phyloP scores from a whole-genome alignment of 2,888 invertebrate genomes.

The Digitonthophagus gazella region DNA sequence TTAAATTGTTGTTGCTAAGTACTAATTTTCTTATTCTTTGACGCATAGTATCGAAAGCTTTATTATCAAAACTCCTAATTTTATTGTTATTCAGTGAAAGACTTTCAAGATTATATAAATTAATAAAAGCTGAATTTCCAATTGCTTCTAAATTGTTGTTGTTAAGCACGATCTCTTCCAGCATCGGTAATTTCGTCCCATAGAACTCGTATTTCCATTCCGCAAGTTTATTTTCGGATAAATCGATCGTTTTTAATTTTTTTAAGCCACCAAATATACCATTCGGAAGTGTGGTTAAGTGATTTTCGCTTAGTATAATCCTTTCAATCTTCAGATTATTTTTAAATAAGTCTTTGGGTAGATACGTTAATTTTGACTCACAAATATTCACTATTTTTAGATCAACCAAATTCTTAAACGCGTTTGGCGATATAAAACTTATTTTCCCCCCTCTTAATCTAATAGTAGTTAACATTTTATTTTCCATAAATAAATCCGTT shows the following conservation, averaged over 20 bases:
- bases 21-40: conserved; percentile 5
- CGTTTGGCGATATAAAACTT: conserved; percentile 1
- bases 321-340: conserved; percentile 12
- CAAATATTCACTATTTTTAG: background rate
- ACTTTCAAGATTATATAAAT: conserved; percentile 19
- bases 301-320: conserved; percentile 26
- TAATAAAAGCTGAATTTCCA: background rate
- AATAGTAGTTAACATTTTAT: conserved; percentile 46
- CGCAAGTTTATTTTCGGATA: conserved; percentile 21
- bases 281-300: conserved; percentile 14
- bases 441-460: conserved; percentile 29
- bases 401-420: background rate
- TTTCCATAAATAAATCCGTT: conserved; percentile 54
- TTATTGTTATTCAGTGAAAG: conserved; percentile 21
- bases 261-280: conserved; percentile 22
- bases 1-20: conserved; percentile 19
- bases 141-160: conserved; percentile 22
- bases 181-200: background rate
- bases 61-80: conserved; percentile 21
- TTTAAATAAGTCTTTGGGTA: conserved; percentile 14
- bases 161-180: conserved; percentile 23
- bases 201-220: background rate
- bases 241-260: conserved; percentile 18
- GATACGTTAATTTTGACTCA: background rate
- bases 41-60: conserved; percentile 8